Conservation (phyloP, 2,113 vertebrate genomes). For the Hirundichthys speculiger region DNA sequence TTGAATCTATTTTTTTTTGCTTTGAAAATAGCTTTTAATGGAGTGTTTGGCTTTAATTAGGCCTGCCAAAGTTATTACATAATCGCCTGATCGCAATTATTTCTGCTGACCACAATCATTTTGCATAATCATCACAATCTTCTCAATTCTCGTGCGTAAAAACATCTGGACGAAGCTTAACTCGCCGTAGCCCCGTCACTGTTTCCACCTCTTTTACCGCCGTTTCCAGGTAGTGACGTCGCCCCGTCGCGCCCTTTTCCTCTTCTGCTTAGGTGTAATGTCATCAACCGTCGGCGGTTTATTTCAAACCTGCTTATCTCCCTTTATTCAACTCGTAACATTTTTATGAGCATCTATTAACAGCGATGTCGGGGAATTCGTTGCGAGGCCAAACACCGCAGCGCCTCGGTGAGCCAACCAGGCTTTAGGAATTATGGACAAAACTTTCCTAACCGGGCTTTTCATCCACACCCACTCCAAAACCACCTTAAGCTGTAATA, state of each 20-base stretch:
- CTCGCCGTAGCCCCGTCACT: slow-evolving; percentile 1
- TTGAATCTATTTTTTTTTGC: too few relatives aligned
- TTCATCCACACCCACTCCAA: neutral
- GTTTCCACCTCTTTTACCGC: neutral
- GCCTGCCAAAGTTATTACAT: slow-evolving; percentile 1
- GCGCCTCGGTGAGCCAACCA: too few relatives aligned
- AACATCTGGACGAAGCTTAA: neutral
- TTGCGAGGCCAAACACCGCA: neutral
- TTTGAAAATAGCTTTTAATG: neutral
- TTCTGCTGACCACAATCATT: slow-evolving; percentile 9
- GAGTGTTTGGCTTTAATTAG: slow-evolving; percentile 2
- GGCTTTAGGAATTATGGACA: neutral
- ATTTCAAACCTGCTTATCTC: neutral
- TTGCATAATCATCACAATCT: neutral
- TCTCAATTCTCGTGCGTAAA: neutral
- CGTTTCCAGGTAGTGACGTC: too few relatives aligned
- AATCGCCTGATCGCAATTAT: neutral
- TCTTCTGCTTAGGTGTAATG: neutral
- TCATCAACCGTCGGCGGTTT: neutral
- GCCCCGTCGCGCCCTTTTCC: too few relatives aligned
- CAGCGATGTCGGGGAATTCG: neutral
- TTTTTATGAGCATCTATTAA: neutral
- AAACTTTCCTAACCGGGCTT: neutral
- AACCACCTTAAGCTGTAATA: neutral
- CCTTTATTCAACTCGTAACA: neutral